A percentile compares a stretch with the other conserved stretches of the same genome.
These are phyloP conservation scores for Euclidia mi DNA, from an alignment of 2,888 invertebrate genomes.

Conservation along the genomic window DNA sequence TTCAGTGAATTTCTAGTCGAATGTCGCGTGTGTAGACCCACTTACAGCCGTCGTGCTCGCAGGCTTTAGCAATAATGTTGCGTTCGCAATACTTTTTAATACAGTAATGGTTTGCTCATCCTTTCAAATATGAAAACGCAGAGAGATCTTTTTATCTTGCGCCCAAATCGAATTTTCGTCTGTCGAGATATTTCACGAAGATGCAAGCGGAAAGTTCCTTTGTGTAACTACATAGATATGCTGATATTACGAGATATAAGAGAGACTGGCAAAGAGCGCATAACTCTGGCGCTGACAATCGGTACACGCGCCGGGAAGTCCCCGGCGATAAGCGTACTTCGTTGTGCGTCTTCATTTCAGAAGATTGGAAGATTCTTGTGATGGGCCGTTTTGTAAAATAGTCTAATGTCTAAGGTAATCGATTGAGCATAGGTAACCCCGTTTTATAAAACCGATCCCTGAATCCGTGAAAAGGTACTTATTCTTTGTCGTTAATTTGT, in stretches of 20 bases:
- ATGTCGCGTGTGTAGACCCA: too few species aligned
- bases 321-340: conserved; percentile 39
- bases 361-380: conserved; percentile 49
- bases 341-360: conserved; percentile 48
- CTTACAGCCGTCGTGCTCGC: too few species aligned
- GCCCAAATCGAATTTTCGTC: conserved; percentile 73
- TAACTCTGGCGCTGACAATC: conserved; percentile 43
- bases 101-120: conserved; percentile 68
- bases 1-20: conserved; percentile 26
- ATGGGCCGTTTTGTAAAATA: conserved; percentile 43
- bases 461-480: conserved; percentile 22
- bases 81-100: too few species aligned
- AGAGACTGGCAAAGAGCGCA: conserved; percentile 59
- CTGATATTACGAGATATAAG: conserved; percentile 71
- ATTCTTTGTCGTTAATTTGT: not conserved
- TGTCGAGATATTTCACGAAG: conserved; percentile 72
- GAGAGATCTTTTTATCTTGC: conserved; percentile 66
- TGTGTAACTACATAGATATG: conserved; percentile 69
- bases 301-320: conserved; percentile 21
- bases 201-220: conserved; percentile 74
- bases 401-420: conserved; percentile 44
- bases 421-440: conserved; percentile 38
- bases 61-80: too few species aligned
- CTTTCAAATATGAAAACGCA: conserved; percentile 55
- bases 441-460: conserved; percentile 33